These are phyloP conservation scores for Anodontia alba DNA, from an alignment of 2,888 invertebrate species.

Conservation along the genomic window DNA sequence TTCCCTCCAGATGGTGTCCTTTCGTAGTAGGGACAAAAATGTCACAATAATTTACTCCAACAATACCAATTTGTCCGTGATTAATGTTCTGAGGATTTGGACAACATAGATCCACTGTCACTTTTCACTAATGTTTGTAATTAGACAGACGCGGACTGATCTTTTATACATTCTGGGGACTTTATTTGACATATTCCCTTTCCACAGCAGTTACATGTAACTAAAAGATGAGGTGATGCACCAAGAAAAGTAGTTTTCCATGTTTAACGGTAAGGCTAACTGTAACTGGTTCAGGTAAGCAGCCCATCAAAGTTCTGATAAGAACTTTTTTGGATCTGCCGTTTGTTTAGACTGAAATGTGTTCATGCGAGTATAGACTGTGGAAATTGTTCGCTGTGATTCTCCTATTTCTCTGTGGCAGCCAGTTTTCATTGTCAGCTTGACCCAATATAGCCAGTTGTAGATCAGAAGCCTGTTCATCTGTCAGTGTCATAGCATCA, in stretches of 20 bases:
- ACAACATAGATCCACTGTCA: background rate
- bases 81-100: background rate
- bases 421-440: background rate
- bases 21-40: background rate
- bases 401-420: conserved; percentile 9
- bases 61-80: conserved; percentile 28
- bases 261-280: conserved; percentile 14
- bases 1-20: background rate
- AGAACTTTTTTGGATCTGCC: conserved; percentile 9
- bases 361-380: background rate
- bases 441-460: conserved; percentile 12
- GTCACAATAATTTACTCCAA: conserved; percentile 13
- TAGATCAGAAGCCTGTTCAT: background rate
- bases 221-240: conserved; percentile 8
- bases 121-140: conserved; percentile 13
- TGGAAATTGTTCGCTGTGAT: conserved; percentile 23
- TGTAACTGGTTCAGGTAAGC: background rate
- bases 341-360: background rate
- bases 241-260: conserved; percentile 17
- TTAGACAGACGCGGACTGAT: background rate
- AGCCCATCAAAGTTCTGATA: conserved; percentile 5
- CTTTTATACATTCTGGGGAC: conserved; percentile 19
- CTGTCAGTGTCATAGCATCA: conserved; percentile 11
- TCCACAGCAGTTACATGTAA: conserved; percentile 7
- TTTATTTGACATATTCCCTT: conserved; percentile 29